Conservation (phyloP, 2,797 vertebrate species). For the Parambassis ranga region DNA sequence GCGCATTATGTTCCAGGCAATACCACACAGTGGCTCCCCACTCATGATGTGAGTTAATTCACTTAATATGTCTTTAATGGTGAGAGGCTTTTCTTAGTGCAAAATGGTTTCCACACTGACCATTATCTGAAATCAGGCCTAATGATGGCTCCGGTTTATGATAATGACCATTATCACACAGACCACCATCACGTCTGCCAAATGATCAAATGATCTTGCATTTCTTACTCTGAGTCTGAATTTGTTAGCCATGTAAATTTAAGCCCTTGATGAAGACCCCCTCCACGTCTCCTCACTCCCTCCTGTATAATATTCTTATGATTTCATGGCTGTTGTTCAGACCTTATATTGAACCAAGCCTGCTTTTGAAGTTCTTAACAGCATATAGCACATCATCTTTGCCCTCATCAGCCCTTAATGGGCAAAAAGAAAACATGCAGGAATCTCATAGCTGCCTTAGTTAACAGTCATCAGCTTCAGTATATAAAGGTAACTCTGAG, state of each 20-base stretch:
- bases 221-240: constrained; percentile 71
- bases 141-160: constrained; percentile 78
- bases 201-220: constrained; percentile 78
- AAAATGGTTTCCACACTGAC: constrained; percentile 78
- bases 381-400: constrained; percentile 53
- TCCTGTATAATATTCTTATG: constrained; percentile 67
- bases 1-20: constrained; percentile 75
- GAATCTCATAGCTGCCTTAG: constrained; percentile 50
- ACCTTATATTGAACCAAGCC: constrained; percentile 65
- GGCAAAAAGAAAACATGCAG: constrained; percentile 38
- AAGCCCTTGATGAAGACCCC: constrained; percentile 68
- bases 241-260: constrained; percentile 77
- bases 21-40: constrained; percentile 70
- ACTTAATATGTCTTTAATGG: constrained; percentile 83
- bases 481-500: constrained; percentile 69
- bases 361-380: constrained; percentile 73
- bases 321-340: constrained; percentile 59
- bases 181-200: constrained; percentile 76
- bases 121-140: constrained; percentile 82
- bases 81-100: constrained; percentile 74
- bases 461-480: constrained; percentile 59
- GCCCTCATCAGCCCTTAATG: constrained; percentile 68
- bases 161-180: constrained; percentile 79
- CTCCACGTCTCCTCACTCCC: constrained; percentile 28
- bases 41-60: constrained; percentile 79